Evolutionary conservation across 2,113 vertebrate species (phyloP), one percentile per base, ranked within the genome.

Genomic region (Antigone vipio): DNA sequence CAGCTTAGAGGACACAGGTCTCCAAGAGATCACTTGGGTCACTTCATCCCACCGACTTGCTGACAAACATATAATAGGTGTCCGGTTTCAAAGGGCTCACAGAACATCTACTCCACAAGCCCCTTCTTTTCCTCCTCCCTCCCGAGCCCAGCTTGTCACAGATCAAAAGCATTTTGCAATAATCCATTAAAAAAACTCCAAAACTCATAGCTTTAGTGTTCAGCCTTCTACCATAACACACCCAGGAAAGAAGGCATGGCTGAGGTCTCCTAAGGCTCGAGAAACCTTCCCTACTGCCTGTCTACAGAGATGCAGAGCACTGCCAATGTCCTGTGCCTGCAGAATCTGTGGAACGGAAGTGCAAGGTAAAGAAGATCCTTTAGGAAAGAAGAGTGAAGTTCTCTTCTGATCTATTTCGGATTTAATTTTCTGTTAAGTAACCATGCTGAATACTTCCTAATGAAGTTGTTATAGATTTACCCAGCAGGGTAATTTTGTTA

Each of bases 71-170:
- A 84, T 67, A 96, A 89, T 88, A 76, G 94, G 95, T 93, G 62
- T 96, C 95, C 62, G 56, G 93, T 97, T 97, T 97, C 96, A 96
- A 95, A 97, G 93, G 81, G 49, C 66, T 79, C 89, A 62, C 49
- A 62, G 56, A 93, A 88, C 89, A 84, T 91, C 85, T 89, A 87
- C 45, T 89, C 85, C 67, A 30, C 62, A 68, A 76, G 81, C 22
- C 32, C 56, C 89, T 83, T 85, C 84, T 81, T 73, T 26, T 85
- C 40, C 62, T 79, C 72, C 88, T 80, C 81, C 62, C 53, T 59
- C 85, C 55, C 3, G 0, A n/a, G 5, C 9, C 68, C 52, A 45
- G 59, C 50, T 50, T 62, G 17, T 22, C 4, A 3, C 62, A 68
- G 52, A 95, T 89, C 84, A 96, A 95, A 96, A 91, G 87, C 58